These are phyloP conservation scores for Cordylochernes scorpioides DNA, from an alignment of 2,888 invertebrate genomes.

Conservation along the genomic window DNA sequence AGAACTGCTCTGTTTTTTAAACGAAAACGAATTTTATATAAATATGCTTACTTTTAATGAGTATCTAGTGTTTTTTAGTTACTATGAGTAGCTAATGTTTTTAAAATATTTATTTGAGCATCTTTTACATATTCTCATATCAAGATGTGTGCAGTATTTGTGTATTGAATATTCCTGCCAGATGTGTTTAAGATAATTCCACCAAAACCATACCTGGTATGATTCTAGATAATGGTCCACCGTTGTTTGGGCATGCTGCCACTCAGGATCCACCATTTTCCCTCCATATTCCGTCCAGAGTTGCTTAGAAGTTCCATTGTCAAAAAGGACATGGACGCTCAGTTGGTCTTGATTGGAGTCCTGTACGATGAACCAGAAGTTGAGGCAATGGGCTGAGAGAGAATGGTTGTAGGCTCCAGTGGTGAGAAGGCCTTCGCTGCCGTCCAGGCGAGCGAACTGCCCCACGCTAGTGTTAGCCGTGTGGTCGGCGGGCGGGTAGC, in stretches of 20 bases:
- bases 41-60: too few relatives aligned
- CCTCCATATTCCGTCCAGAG: background rate
- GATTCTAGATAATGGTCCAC: slow-evolving; percentile 2
- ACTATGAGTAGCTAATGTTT: too few relatives aligned
- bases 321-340: background rate
- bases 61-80: too few relatives aligned
- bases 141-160: too few relatives aligned
- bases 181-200: too few relatives aligned
- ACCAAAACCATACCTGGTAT: too few relatives aligned
- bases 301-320: background rate
- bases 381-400: slow-evolving; percentile 5
- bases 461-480: slow-evolving; percentile 9
- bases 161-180: too few relatives aligned
- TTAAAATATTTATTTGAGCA: too few relatives aligned
- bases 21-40: too few relatives aligned
- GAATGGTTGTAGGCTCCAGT: slow-evolving; percentile 6
- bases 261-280: background rate
- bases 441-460: slow-evolving; percentile 4
- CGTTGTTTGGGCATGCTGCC: slow-evolving; percentile 5
- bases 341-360: slow-evolving; percentile 2
- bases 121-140: too few relatives aligned
- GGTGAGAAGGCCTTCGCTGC: slow-evolving; percentile 3
- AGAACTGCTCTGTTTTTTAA: too few relatives aligned
- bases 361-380: slow-evolving; percentile 11
- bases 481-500: slow-evolving; percentile 6